Evolutionary conservation across 1,140 invertebrate species (phyloP).

Genomic region (Asobara japonica): DNA sequence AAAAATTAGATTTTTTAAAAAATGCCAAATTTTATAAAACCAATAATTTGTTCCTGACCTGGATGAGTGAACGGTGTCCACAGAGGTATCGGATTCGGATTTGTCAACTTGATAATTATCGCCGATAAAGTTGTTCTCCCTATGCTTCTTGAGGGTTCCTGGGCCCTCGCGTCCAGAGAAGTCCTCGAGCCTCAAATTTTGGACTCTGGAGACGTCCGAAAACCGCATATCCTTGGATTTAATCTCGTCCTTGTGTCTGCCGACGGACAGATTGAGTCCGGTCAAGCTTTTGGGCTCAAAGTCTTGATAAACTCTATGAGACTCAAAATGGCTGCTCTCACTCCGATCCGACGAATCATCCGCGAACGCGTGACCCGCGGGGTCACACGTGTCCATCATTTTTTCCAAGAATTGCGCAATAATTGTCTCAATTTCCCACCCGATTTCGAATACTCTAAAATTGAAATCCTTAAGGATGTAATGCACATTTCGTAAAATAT

Average conservation of each 20-base stretch:
- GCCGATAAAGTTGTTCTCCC: constrained; percentile 42
- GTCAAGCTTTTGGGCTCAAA: constrained; percentile 45
- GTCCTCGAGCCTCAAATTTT: constrained; percentile 39
- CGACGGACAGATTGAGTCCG: constrained; percentile 48
- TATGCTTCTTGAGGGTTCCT: constrained; percentile 48
- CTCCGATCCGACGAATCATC: constrained; percentile 61
- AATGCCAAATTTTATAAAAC: too few relatives aligned
- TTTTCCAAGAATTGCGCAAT: too few relatives aligned
- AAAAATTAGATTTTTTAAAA: too few relatives aligned
- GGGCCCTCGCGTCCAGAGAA: constrained; percentile 40
- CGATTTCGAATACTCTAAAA: too few relatives aligned
- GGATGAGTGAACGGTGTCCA: constrained; percentile 14
- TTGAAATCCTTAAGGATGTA: too few relatives aligned
- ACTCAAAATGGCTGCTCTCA: constrained; percentile 48
- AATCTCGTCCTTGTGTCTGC: constrained; percentile 43
- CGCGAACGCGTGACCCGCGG: constrained; percentile 46
- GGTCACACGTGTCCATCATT: constrained; percentile 55
- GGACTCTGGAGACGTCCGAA: constrained; percentile 30
- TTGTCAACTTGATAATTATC: constrained; percentile 44
- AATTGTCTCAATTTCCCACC: too few relatives aligned
- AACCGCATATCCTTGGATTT: constrained; percentile 44
- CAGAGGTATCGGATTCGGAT: constrained; percentile 22
- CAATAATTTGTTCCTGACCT: too few relatives aligned
- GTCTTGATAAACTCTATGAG: constrained; percentile 47
- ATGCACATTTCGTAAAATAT: too few relatives aligned